Conservation (phyloP, 2,797 vertebrate genomes). For the Anguilla anguilla region DNA sequence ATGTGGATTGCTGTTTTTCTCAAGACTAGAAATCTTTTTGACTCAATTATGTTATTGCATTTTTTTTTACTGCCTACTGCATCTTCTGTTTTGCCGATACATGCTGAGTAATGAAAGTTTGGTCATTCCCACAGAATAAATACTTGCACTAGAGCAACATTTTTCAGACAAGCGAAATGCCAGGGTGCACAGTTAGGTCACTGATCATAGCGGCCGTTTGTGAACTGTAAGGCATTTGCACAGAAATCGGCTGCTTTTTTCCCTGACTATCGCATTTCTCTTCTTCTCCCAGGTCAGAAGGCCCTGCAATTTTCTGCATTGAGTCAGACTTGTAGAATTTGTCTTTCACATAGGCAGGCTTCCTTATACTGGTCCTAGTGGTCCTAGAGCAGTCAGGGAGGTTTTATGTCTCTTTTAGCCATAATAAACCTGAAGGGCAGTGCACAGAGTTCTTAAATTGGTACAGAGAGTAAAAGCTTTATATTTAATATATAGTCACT, state of each 20-base stretch:
- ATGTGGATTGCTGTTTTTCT: constrained; percentile 22
- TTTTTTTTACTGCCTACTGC: constrained; percentile 25
- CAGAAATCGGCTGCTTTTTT: not conserved
- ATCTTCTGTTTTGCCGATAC: not conserved
- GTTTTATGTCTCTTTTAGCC: not conserved
- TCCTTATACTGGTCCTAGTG: not conserved
- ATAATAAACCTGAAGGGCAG: not conserved
- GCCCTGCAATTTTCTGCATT: not conserved
- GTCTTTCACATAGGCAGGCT: not conserved
- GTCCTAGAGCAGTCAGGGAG: not conserved
- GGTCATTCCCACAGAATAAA: constrained; percentile 12
- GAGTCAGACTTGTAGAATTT: not conserved
- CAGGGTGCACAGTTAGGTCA: not conserved
- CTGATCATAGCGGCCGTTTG: not conserved
- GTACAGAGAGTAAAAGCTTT: too few relatives aligned
- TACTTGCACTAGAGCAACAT: not conserved
- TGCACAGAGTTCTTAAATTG: not conserved
- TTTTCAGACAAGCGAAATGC: not conserved
- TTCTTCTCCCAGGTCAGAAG: not conserved
- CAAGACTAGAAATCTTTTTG: constrained; percentile 27
- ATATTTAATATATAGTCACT: not conserved
- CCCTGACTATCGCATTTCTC: not conserved
- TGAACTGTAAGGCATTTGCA: not conserved
- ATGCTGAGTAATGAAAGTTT: constrained; percentile 22
- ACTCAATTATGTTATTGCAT: constrained; percentile 25